These are phyloP conservation scores for Cuniculus paca DNA, from an alignment of 2,797 vertebrate genomes.

Conservation along the genomic window DNA sequence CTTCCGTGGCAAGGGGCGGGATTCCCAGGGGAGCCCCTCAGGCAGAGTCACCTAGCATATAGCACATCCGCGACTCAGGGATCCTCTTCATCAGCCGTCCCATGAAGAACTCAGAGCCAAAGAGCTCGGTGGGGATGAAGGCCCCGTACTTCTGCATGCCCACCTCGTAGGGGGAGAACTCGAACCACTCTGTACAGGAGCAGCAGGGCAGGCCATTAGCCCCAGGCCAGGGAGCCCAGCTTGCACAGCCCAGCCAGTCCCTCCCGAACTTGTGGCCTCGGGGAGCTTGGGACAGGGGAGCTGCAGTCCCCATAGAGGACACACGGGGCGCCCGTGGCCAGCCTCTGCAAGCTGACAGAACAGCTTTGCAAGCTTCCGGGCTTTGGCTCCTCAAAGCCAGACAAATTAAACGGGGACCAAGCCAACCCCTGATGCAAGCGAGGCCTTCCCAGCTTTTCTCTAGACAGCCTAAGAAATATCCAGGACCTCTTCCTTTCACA, in stretches of 20 bases:
- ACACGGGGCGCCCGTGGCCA: neutral
- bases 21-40: neutral
- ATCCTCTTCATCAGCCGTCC: conserved; percentile 90
- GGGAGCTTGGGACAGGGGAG: neutral
- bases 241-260: neutral
- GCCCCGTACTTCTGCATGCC: conserved; percentile 90
- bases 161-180: conserved; percentile 91
- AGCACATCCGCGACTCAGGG: conserved; percentile 89
- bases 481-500: neutral
- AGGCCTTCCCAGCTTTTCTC: neutral
- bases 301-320: neutral
- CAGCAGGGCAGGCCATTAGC: neutral
- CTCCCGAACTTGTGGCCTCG: rapidly evolving
- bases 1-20: neutral
- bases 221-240: neutral
- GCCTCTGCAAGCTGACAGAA: neutral
- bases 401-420: neutral
- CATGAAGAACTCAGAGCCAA: conserved; percentile 92
- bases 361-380: neutral
- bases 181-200: conserved; percentile 88
- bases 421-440: neutral
- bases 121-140: conserved; percentile 89
- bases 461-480: neutral
- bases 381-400: neutral
- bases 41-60: conserved; percentile 87